Percentiles rank a stretch among this genome's conserved stretches.
Conservation (phyloP, 2,888 invertebrate species). For the Desoria tigrina region DNA sequence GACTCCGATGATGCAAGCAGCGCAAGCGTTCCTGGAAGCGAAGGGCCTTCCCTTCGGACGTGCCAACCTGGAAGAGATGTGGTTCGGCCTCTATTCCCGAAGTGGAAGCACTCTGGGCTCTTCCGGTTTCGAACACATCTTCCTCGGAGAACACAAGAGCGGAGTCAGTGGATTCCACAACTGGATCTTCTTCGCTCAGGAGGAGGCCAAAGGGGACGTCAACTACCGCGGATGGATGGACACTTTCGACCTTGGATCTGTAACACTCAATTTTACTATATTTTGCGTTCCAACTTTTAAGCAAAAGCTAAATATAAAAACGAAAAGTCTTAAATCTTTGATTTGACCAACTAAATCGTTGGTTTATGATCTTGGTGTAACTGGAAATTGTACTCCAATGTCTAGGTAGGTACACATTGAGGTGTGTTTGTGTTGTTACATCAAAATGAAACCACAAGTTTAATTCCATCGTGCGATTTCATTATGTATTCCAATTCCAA, state of each 20-base stretch:
- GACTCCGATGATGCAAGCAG: conserved; percentile 72
- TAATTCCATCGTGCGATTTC: too few species aligned
- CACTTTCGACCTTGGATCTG: conserved; percentile 61
- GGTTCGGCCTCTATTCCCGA: conserved; percentile 71
- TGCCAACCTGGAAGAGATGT: conserved; percentile 39
- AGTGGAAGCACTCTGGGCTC: conserved; percentile 77
- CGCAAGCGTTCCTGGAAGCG: conserved; percentile 64
- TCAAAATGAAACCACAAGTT: too few species aligned
- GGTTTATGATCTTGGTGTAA: too few species aligned
- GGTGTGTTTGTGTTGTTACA: too few species aligned
- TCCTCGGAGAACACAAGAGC: conserved; percentile 77
- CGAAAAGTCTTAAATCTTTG: too few species aligned
- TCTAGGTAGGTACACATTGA: too few species aligned
- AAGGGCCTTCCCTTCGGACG: conserved; percentile 37
- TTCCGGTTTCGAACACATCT: conserved; percentile 89
- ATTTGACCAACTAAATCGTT: too few species aligned
- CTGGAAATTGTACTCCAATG: too few species aligned
- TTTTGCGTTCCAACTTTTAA: neutral
- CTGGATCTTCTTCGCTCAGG: conserved; percentile 80
- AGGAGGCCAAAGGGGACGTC: conserved; percentile 69
- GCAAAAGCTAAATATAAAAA: too few species aligned
- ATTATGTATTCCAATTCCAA: too few species aligned
- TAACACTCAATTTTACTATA: too few species aligned
- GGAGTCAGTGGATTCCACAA: conserved; percentile 83
- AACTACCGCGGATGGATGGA: conserved; percentile 80